Evolutionary conservation across 92 coral and sea anemone genomes (phyloP).

Genomic region (Heteractis magnifica): DNA sequence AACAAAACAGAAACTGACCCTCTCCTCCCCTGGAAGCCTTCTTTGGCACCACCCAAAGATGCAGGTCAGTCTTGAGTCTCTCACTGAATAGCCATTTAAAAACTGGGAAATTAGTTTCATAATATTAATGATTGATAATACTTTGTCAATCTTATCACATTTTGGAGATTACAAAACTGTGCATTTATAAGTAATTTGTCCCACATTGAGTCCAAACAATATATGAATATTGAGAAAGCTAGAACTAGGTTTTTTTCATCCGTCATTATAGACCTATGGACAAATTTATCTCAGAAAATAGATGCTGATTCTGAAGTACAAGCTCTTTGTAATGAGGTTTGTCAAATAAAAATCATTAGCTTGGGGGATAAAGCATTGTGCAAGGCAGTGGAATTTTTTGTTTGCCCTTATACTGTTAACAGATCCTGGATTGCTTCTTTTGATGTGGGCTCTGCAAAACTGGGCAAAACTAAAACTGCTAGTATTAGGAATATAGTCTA

Average conservation of each 20-base stretch:
- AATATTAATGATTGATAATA: no score
- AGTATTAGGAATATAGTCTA: no score
- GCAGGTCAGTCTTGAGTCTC: background rate
- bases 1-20: constrained; percentile 52
- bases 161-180: no score
- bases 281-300: background rate
- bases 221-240: no score
- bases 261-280: background rate
- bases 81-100: background rate
- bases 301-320: background rate
- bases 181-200: no score
- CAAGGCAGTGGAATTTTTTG: background rate
- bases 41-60: background rate
- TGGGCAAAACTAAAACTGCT: no score
- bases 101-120: no score
- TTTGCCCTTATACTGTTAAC: background rate
- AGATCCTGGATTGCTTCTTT: no score
- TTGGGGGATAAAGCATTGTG: background rate
- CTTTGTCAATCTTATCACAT: no score
- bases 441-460: no score
- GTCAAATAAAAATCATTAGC: background rate
- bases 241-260: background rate
- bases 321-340: background rate
- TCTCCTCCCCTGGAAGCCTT: constrained; percentile 15
- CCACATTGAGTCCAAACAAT: no score